Conservation (phyloP, 1,140 invertebrate genomes). For the Diorhabda sublineata region DNA sequence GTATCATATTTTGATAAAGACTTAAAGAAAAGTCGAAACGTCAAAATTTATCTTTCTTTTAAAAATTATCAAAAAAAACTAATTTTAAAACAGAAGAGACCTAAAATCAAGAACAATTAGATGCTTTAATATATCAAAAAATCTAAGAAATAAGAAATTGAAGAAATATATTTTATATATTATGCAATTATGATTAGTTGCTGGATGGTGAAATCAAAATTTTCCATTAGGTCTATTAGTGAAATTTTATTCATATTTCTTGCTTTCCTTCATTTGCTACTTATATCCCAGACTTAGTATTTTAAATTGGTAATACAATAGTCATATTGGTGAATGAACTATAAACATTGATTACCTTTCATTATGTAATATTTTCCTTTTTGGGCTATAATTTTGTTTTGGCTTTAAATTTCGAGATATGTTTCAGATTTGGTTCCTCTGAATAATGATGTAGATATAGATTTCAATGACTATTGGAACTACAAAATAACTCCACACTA, state of each 20-base stretch:
- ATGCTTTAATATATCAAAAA: no score
- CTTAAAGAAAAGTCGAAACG: no score
- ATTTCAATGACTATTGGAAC: conserved; percentile 38
- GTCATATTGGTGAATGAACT: no score
- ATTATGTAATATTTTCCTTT: neutral
- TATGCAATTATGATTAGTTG: no score
- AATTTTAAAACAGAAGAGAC: no score
- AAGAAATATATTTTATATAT: no score
- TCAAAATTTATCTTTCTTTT: no score
- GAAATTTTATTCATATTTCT: neutral
- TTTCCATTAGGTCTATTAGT: neutral
- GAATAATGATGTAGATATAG: conserved; percentile 1
- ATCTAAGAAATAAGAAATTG: no score
- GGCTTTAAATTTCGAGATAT: neutral
- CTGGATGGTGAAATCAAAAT: no score
- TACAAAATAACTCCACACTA: conserved; percentile 31
- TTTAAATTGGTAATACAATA: neutral
- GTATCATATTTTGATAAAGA: no score
- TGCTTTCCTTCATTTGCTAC: neutral
- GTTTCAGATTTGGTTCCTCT: conserved; percentile 18
- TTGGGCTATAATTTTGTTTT: neutral
- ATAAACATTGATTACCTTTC: neutral
- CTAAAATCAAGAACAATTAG: no score
- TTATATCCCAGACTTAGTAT: neutral
- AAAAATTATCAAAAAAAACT: no score